Evolutionary conservation across 1,140 invertebrate species (phyloP).

Genomic region (Temnothorax nylanderi): DNA sequence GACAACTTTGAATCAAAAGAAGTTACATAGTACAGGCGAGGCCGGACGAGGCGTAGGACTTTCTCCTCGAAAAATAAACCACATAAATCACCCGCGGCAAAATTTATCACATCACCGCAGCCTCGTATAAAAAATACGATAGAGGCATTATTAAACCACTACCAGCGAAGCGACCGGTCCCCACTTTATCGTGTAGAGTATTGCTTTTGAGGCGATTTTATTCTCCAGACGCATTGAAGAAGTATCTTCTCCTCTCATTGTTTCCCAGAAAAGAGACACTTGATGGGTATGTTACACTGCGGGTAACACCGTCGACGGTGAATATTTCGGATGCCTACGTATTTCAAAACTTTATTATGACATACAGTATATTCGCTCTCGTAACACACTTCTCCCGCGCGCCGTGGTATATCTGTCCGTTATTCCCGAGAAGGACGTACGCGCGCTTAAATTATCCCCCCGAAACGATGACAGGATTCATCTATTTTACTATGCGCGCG

Average conservation of each 20-base stretch:
- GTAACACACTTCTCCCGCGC: neutral
- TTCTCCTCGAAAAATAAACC: neutral
- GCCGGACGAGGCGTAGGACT: neutral
- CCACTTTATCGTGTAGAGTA: constrained; percentile 21
- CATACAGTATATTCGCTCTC: neutral
- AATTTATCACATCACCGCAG: constrained; percentile 35
- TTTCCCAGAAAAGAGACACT: neutral
- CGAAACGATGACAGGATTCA: constrained; percentile 17
- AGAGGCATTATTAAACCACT: neutral
- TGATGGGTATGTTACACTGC: neutral
- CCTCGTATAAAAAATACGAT: constrained; percentile 15
- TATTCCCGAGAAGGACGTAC: neutral
- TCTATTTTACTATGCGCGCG: neutral
- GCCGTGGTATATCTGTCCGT: constrained; percentile 5
- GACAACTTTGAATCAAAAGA: neutral
- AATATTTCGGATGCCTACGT: constrained; percentile 24
- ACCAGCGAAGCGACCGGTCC: neutral
- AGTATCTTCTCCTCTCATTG: neutral
- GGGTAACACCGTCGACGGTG: neutral
- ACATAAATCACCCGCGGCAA: constrained; percentile 24
- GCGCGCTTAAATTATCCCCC: constrained; percentile 27
- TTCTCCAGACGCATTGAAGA: neutral
- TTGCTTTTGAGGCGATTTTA: constrained; percentile 15
- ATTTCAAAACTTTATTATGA: constrained; percentile 51
- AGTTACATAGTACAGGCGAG: neutral